phyloP scores from a whole-genome alignment of 2,113 vertebrate genomes.

The Nyctibius bracteatus region DNA sequence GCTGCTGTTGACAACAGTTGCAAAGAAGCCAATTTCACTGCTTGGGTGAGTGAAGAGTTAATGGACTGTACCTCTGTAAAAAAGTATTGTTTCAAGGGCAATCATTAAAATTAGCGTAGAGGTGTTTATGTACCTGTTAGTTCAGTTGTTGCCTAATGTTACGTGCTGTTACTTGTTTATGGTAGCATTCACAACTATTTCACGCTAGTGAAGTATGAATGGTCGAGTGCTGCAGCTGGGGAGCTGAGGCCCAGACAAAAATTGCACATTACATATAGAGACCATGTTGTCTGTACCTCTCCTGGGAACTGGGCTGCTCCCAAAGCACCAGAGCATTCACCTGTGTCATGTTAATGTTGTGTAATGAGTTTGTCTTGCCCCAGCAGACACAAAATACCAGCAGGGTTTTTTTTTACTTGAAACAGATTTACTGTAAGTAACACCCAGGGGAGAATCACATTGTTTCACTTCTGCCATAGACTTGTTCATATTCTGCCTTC shows the following conservation, averaged over 20 bases:
- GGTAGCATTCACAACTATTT: too few relatives aligned
- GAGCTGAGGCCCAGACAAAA: neutral
- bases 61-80: neutral
- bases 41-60: neutral
- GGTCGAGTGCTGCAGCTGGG: neutral
- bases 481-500: neutral
- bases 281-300: neutral
- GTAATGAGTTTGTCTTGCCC: neutral
- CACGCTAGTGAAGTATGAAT: rapidly evolving
- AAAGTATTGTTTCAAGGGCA: neutral
- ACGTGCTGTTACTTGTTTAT: neutral
- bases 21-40: neutral
- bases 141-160: neutral
- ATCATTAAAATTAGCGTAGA: neutral
- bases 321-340: neutral
- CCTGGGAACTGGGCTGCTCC: neutral
- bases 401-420: neutral
- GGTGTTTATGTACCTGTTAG: neutral
- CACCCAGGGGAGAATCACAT: neutral
- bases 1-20: neutral
- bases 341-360: neutral
- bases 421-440: neutral
- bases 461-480: neutral
- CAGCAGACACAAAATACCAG: neutral
- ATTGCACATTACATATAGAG: too few relatives aligned